Conservation (phyloP, 2,888 invertebrate genomes). For the Sinohyriopsis cumingii region DNA sequence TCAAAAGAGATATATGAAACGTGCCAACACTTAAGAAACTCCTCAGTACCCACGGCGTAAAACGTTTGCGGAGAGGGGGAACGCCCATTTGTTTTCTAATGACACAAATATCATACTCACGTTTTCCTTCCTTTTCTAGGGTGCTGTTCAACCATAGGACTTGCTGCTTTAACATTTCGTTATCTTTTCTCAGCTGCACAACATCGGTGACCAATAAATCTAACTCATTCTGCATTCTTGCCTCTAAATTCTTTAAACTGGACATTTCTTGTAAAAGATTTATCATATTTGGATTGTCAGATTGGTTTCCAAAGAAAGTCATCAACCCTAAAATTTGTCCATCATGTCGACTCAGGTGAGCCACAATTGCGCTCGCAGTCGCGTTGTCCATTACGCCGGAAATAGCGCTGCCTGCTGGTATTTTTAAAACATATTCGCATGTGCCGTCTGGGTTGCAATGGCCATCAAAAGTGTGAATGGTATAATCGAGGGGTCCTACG, state of each 20-base stretch:
- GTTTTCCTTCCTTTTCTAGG: not conserved
- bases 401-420: slow-evolving; percentile 14
- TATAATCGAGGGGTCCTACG: slow-evolving; percentile 18
- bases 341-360: slow-evolving; percentile 18
- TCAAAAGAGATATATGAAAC: too few relatives aligned
- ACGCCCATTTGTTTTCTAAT: too few relatives aligned
- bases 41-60: too few relatives aligned
- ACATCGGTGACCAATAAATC: slow-evolving; percentile 13
- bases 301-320: slow-evolving; percentile 14
- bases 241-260: slow-evolving; percentile 9
- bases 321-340: slow-evolving; percentile 16
- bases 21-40: too few relatives aligned
- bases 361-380: slow-evolving; percentile 17
- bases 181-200: slow-evolving; percentile 8
- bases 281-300: not conserved
- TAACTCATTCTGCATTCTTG: slow-evolving; percentile 13
- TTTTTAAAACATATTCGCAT: slow-evolving; percentile 15
- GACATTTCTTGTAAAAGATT: slow-evolving; percentile 15
- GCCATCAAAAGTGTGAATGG: slow-evolving; percentile 17
- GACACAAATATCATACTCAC: not conserved
- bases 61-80: too few relatives aligned
- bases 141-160: slow-evolving; percentile 11
- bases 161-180: slow-evolving; percentile 9
- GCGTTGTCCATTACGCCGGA: slow-evolving; percentile 20
- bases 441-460: slow-evolving; percentile 19